Conservation (phyloP, 2,888 invertebrate genomes). For the Galerucella pusilla region DNA sequence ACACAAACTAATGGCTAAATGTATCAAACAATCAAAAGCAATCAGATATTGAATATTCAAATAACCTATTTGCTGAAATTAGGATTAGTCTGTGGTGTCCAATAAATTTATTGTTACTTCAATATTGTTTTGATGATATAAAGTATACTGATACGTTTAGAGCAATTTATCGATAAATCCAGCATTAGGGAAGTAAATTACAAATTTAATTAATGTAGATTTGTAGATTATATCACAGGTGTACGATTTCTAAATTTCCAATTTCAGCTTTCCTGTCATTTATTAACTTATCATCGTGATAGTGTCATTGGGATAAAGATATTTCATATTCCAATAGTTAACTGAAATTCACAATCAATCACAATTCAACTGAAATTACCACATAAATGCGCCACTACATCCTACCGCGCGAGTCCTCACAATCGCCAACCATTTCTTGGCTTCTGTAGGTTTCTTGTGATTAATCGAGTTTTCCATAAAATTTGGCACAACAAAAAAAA, state of each 20-base stretch:
- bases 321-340: too few relatives aligned
- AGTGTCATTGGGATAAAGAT: neutral
- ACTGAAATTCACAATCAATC: too few relatives aligned
- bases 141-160: slow-evolving; percentile 4
- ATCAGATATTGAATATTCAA: neutral
- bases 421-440: too few relatives aligned
- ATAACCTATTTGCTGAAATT: neutral
- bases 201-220: slow-evolving; percentile 6
- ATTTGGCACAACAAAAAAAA: too few relatives aligned
- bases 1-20: neutral
- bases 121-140: neutral
- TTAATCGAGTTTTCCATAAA: too few relatives aligned
- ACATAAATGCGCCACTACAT: too few relatives aligned
- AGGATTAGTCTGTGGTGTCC: neutral
- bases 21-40: neutral
- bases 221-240: neutral
- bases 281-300: neutral
- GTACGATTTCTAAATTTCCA: neutral
- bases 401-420: too few relatives aligned
- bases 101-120: neutral
- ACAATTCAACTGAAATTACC: too few relatives aligned
- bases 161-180: neutral
- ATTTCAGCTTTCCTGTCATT: neutral
- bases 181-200: slow-evolving; percentile 7
- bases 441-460: too few relatives aligned